These are phyloP conservation scores for Gymnorhina tibicen DNA, from an alignment of 2,113 vertebrate genomes.

Conservation along the genomic window DNA sequence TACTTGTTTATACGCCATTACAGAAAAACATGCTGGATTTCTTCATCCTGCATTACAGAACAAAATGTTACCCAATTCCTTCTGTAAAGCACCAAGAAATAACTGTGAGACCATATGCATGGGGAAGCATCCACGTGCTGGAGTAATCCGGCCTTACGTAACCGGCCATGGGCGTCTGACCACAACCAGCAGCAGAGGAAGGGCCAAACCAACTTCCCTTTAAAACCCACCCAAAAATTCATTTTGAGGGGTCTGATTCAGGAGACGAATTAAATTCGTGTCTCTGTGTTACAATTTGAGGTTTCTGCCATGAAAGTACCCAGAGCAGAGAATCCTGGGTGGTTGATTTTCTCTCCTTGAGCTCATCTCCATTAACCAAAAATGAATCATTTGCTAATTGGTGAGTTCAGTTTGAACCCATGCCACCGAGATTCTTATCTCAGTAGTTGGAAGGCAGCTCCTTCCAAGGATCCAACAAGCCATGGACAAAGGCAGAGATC, in stretches of 20 bases:
- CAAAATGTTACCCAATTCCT: conserved; percentile 51
- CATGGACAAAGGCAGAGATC: not conserved
- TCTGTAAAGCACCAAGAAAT: not conserved
- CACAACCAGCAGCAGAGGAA: not conserved
- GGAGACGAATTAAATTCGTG: accelerated
- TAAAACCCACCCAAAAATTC: not conserved
- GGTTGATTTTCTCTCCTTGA: not conserved
- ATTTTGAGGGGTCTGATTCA: not conserved
- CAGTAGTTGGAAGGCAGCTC: not conserved
- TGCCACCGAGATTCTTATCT: not conserved
- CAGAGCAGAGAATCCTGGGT: not conserved
- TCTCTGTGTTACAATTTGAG: not conserved
- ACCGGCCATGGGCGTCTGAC: not conserved
- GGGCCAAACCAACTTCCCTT: not conserved
- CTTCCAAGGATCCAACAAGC: not conserved
- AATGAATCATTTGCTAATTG: not conserved
- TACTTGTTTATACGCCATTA: conserved; percentile 25
- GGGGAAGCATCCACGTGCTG: conserved; percentile 15
- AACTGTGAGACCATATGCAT: conserved; percentile 25
- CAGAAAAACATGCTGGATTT: not conserved
- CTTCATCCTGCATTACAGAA: conserved; percentile 34
- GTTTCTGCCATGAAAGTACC: not conserved
- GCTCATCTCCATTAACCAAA: not conserved
- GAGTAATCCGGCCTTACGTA: conserved; percentile 4
- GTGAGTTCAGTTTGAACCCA: not conserved